phyloP scores from a whole-genome alignment of 2,113 vertebrate species.

The Sorex fumeus region DNA sequence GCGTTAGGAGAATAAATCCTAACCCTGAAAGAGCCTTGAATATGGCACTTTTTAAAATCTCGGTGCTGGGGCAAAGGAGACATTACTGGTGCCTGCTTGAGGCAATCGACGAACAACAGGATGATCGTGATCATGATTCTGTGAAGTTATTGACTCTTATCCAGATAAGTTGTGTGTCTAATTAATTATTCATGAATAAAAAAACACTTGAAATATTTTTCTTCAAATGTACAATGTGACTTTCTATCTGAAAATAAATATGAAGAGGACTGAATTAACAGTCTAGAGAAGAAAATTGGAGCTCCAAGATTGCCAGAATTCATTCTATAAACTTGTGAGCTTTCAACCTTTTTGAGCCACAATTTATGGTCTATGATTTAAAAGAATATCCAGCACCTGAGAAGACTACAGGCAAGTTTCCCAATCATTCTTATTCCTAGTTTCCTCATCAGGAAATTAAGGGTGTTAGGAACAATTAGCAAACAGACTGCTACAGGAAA shows the following conservation, averaged over 20 bases:
- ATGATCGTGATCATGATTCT: neutral
- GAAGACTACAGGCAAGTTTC: neutral
- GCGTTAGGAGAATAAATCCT: too few relatives aligned
- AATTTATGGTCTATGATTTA: neutral
- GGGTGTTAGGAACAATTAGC: neutral
- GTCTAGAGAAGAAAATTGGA: neutral
- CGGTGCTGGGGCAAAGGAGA: too few relatives aligned
- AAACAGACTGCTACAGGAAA: neutral
- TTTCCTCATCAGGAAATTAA: neutral
- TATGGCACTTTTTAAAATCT: too few relatives aligned
- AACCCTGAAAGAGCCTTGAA: too few relatives aligned
- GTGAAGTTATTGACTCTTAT: neutral
- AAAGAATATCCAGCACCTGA: neutral
- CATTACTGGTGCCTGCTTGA: too few relatives aligned
- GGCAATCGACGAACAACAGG: too few relatives aligned
- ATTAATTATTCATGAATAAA: neutral
- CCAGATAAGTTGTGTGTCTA: neutral
- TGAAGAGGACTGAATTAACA: neutral
- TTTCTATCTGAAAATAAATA: neutral
- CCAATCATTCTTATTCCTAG: neutral
- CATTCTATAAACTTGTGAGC: neutral
- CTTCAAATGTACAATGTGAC: neutral
- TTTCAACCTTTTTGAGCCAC: neutral
- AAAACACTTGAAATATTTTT: neutral
- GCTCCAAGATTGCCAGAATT: neutral